Percentiles rank a stretch among this genome's conserved stretches.
These are phyloP conservation scores for Amblyjoppa proteus DNA, from an alignment of 2,888 invertebrate species.

Conservation along the genomic window DNA sequence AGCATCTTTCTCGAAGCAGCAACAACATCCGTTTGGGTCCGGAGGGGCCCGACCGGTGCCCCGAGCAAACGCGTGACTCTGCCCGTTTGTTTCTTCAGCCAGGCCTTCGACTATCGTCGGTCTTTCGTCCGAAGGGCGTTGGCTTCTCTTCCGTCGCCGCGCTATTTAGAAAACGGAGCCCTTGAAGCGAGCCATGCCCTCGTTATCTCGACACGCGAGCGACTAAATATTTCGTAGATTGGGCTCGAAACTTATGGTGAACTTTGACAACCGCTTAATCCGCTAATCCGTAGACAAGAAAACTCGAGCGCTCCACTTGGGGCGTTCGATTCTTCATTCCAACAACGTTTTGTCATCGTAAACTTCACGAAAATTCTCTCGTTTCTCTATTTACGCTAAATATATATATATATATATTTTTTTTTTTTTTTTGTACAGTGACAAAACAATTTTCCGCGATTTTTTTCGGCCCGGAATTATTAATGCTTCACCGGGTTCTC, in stretches of 20 bases:
- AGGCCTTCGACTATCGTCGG: slow-evolving; percentile 22
- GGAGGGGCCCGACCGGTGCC: slow-evolving; percentile 6
- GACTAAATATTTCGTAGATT: slow-evolving; percentile 53
- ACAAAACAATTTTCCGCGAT: not conserved
- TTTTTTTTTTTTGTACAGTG: no score
- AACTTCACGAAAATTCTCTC: not conserved
- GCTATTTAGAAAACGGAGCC: slow-evolving; percentile 37
- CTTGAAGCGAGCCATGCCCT: slow-evolving; percentile 43
- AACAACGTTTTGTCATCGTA: not conserved
- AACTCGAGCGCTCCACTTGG: not conserved
- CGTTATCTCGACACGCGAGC: slow-evolving; percentile 47
- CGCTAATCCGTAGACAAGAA: not conserved
- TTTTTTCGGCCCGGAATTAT: not conserved
- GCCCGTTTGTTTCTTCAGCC: slow-evolving; percentile 61
- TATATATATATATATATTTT: not conserved
- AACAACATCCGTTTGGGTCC: slow-evolving; percentile 50
- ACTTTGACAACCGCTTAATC: not conserved
- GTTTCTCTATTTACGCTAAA: not conserved
- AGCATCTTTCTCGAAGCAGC: slow-evolving; percentile 28
- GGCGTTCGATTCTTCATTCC: not conserved
- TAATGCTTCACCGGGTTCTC: slow-evolving; percentile 15
- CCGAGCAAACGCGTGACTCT: slow-evolving; percentile 11
- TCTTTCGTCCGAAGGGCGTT: slow-evolving; percentile 47
- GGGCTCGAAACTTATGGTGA: not conserved
- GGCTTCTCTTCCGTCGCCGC: slow-evolving; percentile 26